Percentiles rank a stretch among this genome's conserved stretches.
Conservation (phyloP, 2,888 invertebrate species). For the Heliconius ismenius region DNA sequence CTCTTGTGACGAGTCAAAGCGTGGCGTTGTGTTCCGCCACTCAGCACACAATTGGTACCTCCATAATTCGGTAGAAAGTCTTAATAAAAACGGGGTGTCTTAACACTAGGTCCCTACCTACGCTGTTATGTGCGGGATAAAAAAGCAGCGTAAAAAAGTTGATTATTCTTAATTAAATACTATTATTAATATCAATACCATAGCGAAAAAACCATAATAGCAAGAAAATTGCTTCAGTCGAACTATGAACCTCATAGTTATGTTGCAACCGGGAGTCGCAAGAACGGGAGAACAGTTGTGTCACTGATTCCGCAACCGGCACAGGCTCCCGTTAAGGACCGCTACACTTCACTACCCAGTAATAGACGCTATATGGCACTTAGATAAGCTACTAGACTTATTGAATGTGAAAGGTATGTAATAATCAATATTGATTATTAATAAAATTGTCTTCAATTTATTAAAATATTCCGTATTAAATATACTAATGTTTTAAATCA, state of each 20-base stretch:
- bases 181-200: background rate
- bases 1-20: too few relatives aligned
- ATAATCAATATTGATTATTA: background rate
- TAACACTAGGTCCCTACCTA: too few relatives aligned
- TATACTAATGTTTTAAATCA: constrained; percentile 13
- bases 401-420: constrained; percentile 19
- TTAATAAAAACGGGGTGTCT: too few relatives aligned
- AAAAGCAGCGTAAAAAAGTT: too few relatives aligned
- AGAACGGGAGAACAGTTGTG: constrained; percentile 51
- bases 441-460: background rate
- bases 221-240: constrained; percentile 18
- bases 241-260: constrained; percentile 35
- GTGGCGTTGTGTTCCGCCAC: too few relatives aligned
- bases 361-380: constrained; percentile 55
- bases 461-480: background rate
- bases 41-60: too few relatives aligned
- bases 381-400: constrained; percentile 38
- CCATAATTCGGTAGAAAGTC: too few relatives aligned
- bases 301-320: constrained; percentile 52
- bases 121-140: too few relatives aligned
- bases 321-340: constrained; percentile 65
- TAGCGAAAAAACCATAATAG: background rate
- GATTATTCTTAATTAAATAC: background rate
- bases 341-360: constrained; percentile 51
- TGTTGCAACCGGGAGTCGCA: constrained; percentile 16